Evolutionary conservation across 2,113 vertebrate species (phyloP), one percentile per base, ranked within the genome.

Genomic region (Morone saxatilis): DNA sequence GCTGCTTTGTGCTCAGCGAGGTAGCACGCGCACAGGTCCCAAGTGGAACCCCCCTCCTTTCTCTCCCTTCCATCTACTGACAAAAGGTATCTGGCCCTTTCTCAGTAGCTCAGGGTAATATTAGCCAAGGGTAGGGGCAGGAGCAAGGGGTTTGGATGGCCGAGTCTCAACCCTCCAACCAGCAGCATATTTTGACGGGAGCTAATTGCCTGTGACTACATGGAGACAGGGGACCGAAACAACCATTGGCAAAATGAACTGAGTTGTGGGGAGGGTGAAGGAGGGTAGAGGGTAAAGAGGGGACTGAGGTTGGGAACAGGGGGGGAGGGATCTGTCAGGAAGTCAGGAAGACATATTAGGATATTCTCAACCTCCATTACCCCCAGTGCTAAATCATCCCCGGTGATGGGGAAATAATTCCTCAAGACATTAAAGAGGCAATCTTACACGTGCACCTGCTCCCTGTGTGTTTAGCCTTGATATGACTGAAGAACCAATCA

Each of bases 1-100:
- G 85, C 84, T 77, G 93, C 94, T 95, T 95, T 95, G 94, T 95
- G 91, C 87, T 93, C 84, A 71, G 84, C 12, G 41, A 90, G 78
- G 91, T 90, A 92, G 85, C 89, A 92, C 71, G 78, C 66, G 87
- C 71, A 81, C 81, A 73, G 69, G 86, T 88, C 91, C 77, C 62
- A 14, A 89, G 76, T 82, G 84, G 81, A 83, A 41, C 78, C 72
- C 77, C 62, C 70, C 47, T 43, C 36, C 25, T 16, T 22, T 40
- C 53, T 73, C 74, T 77, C 59, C 31, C 77, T 81, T 81, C 87
- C 77, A 79, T 88, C 84, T 74, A 78, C 83, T 78, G 79, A 88
- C 88, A 89, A 89, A 92, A 86, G 63, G 76, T 78, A 86, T 72
- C 60, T 84, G 51, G 63, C 71, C 71, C 56, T 87, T 83, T 84